These are phyloP conservation scores for Addax nasomaculatus DNA, from an alignment of 2,113 vertebrate genomes.

Conservation along the genomic window DNA sequence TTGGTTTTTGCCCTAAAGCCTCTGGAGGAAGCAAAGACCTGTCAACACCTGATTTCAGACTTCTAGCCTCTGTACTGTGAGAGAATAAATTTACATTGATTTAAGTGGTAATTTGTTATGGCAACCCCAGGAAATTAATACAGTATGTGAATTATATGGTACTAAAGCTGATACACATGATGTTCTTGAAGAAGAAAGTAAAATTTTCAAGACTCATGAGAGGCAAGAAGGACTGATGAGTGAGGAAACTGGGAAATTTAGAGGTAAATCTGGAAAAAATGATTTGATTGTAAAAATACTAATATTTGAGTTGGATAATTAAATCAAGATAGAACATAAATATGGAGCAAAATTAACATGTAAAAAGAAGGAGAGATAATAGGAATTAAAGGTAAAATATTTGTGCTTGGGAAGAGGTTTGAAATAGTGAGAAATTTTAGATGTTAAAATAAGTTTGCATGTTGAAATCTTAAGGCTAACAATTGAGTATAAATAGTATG, in stretches of 20 bases:
- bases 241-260: background rate
- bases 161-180: background rate
- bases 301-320: background rate
- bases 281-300: background rate
- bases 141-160: background rate
- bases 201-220: background rate
- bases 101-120: background rate
- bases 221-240: background rate
- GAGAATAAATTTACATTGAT: background rate
- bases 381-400: background rate
- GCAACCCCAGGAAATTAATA: background rate
- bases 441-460: background rate
- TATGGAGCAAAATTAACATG: background rate
- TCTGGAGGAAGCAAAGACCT: background rate
- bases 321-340: background rate
- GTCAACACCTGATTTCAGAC: background rate
- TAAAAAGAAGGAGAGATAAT: background rate
- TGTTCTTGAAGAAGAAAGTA: background rate
- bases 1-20: background rate
- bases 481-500: background rate
- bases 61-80: background rate
- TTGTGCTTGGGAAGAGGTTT: background rate
- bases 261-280: background rate
- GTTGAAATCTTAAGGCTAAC: background rate
- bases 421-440: background rate